Evolutionary conservation across 2,797 vertebrate species (phyloP), one percentile per base, ranked within the genome.

Genomic region (Cyprinella venusta): DNA sequence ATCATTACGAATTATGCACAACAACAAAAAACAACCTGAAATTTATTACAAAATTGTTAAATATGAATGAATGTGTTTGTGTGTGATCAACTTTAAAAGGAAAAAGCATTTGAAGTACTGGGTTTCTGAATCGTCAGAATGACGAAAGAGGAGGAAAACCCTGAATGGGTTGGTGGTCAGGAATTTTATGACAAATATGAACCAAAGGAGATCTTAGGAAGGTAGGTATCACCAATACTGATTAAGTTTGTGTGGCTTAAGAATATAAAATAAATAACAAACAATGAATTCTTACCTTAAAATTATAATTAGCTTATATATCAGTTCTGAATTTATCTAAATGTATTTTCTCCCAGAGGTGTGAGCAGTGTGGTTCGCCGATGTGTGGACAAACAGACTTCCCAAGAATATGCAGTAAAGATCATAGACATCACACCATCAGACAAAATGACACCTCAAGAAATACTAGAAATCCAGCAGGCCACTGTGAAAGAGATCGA

Each of bases 121-220:
- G 15, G n/a, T 79, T 26, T 38, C 64, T 69, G 38, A 67, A 38
- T 40, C n/a, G 26, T 74, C 48, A 79, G 6, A 30, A 83, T 78
- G 75, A 78, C 82, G 19, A 83, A 78, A 83, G 82, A 63, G 4
- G 54, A 96, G n/a, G 92, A 94, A 0, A 82, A 94, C 74, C 93
- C 92, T 0, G 95, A 95, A 65, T 93, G 90, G 81, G 88, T 90
- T 67, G 91, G 93, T 0, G 92, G 95, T 80, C 90, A 94, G 86
- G 92, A 94, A 45, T 96, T 96, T 82, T 95, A 96, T 30, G 92
- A 95, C 81, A 96, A 95, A 89, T 96, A 96, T 65, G 95, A 96
- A 19, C 93, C 95, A 0, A 96, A 96, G 87, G 95, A 96, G 86
- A 61, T 96, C 84, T 86, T 96, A 80, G 96, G 96, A 90, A 94